Percentiles rank a stretch among this genome's conserved stretches.
phyloP scores from a whole-genome alignment of 2,113 vertebrate genomes.

The Turdus rufiventris region DNA sequence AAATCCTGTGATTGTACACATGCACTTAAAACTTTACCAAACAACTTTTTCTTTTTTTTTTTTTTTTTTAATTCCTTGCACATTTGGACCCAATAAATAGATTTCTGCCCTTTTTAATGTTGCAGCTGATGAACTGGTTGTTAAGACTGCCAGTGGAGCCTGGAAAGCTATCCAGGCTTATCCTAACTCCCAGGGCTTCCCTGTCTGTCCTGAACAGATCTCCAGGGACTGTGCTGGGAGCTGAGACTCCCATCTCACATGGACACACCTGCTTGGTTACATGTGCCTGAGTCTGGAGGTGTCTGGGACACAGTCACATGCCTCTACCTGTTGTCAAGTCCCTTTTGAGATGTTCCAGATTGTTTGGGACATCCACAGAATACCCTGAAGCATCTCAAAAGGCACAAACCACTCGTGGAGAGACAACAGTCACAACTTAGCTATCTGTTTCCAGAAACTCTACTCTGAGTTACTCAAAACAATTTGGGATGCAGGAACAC shows the following conservation, averaged over 20 bases:
- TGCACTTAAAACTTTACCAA: not conserved
- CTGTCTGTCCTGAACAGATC: not conserved
- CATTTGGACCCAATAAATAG: not conserved
- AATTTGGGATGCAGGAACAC: not conserved
- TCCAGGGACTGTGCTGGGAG: not conserved
- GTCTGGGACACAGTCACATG: not conserved
- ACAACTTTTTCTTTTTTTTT: not conserved
- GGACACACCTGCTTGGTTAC: not conserved
- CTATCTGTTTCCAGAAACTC: not conserved
- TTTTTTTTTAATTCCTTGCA: not conserved
- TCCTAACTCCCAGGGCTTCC: not conserved
- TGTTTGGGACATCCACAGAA: not conserved
- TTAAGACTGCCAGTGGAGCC: not conserved
- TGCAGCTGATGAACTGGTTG: not conserved
- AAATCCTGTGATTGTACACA: not conserved
- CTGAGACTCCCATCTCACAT: not conserved
- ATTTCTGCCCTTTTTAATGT: not conserved
- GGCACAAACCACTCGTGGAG: not conserved
- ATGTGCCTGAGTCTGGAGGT: not conserved
- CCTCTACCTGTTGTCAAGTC: not conserved
- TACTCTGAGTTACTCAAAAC: not conserved
- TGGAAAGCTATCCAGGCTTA: not conserved
- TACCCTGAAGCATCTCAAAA: not conserved
- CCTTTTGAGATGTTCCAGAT: not conserved
- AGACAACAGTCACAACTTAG: not conserved